Conservation (phyloP, 1,140 invertebrate species). For the Caenorhabditis remanei region DNA sequence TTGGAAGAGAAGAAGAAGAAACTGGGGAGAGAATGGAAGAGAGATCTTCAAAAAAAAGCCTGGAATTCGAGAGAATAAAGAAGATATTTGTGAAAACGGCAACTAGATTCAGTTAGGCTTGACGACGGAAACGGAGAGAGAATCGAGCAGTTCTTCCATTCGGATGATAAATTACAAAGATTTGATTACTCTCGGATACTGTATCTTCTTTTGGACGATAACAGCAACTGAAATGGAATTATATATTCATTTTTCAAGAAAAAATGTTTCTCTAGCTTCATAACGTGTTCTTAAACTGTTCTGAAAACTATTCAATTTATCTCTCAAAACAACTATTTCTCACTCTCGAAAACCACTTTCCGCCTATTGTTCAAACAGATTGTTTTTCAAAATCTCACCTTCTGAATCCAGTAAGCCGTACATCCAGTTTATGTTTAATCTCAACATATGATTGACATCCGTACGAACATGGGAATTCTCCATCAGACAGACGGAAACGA, state of each 20-base stretch:
- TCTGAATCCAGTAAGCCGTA: slow-evolving; percentile 75
- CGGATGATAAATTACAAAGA: slow-evolving; percentile 77
- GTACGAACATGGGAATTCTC: slow-evolving; percentile 77
- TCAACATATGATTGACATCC: slow-evolving; percentile 76
- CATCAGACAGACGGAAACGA: slow-evolving; percentile 76
- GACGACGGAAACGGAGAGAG: slow-evolving; percentile 76
- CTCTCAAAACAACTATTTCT: not conserved
- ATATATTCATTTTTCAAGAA: not conserved
- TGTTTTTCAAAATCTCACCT: slow-evolving; percentile 65
- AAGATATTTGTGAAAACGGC: not conserved
- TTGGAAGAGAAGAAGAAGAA: not conserved
- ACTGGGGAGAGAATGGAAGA: not conserved
- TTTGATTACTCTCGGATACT: slow-evolving; percentile 75
- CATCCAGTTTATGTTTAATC: slow-evolving; percentile 76
- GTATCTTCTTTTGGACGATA: slow-evolving; percentile 78
- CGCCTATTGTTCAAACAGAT: not conserved
- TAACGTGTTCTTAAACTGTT: too few species aligned
- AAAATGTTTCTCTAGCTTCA: too few species aligned
- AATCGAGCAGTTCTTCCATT: slow-evolving; percentile 77
- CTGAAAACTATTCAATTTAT: not conserved
- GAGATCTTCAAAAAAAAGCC: slow-evolving; percentile 36
- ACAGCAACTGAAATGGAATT: slow-evolving; percentile 72
- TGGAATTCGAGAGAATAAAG: slow-evolving; percentile 13
- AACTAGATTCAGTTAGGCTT: slow-evolving; percentile 57
- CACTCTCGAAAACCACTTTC: not conserved